A percentile compares a stretch with the other conserved stretches of the same genome.
phyloP scores from a whole-genome alignment of 2,797 vertebrate genomes.

The Trachurus trachurus region DNA sequence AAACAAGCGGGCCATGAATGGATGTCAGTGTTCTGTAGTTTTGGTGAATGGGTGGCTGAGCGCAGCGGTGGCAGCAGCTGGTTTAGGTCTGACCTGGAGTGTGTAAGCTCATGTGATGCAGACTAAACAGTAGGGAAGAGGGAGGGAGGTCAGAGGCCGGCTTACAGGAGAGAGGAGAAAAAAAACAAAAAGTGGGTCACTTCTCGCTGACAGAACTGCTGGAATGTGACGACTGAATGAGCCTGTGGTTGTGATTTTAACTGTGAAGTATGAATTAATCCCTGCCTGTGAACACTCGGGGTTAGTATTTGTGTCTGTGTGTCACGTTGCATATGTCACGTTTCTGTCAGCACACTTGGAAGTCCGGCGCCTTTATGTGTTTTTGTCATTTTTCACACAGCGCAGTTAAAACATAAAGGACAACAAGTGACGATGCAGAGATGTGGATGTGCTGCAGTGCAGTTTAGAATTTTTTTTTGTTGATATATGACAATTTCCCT shows the following conservation, averaged over 20 bases:
- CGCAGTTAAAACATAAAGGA: constrained; percentile 1
- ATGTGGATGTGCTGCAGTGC: constrained; percentile 5
- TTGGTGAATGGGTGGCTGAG: constrained; percentile 1
- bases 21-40: constrained; percentile 26
- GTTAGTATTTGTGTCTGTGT: constrained; percentile 11
- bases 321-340: constrained; percentile 17
- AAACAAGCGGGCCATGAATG: constrained; percentile 34
- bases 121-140: constrained; percentile 58
- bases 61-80: constrained; percentile 31
- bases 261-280: constrained; percentile 43
- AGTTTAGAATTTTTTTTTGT: constrained; percentile 6
- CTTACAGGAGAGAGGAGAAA: constrained; percentile 5
- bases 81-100: constrained; percentile 42
- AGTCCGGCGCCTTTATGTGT: constrained; percentile 2
- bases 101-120: constrained; percentile 54
- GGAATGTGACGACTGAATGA: constrained; percentile 60
- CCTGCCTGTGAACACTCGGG: constrained; percentile 7
- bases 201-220: constrained; percentile 45
- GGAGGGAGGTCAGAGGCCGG: constrained; percentile 40
- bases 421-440: neutral
- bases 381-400: constrained; percentile 23
- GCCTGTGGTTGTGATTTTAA: constrained; percentile 40
- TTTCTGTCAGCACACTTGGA: constrained; percentile 4
- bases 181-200: constrained; percentile 43
- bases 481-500: constrained; percentile 3